These are phyloP conservation scores for Malurus leucopterus DNA, from an alignment of 2,797 vertebrate species.

Conservation along the genomic window DNA sequence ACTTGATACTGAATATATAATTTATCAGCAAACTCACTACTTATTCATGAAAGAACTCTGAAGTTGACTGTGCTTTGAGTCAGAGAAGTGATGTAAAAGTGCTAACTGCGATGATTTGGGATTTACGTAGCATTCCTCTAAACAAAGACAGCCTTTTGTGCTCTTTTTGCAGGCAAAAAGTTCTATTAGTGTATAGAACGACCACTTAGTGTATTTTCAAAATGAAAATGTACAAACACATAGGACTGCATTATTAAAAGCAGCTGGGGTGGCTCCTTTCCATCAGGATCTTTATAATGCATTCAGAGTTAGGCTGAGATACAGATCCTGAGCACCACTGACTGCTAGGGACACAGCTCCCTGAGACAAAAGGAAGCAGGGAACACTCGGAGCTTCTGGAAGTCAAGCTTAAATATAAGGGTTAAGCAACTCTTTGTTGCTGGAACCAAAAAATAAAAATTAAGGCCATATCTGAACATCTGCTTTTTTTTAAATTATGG, in stretches of 20 bases:
- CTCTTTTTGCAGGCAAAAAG: background rate
- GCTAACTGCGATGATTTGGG: background rate
- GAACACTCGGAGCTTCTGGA: background rate
- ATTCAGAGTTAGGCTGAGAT: background rate
- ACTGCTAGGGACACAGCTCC: background rate
- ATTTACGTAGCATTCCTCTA: background rate
- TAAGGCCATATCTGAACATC: background rate
- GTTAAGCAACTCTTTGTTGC: background rate
- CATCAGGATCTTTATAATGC: slow-evolving; percentile 10
- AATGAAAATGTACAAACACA: slow-evolving; percentile 20
- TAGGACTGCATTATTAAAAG: slow-evolving; percentile 18
- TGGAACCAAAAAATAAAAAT: background rate
- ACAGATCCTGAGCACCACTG: background rate
- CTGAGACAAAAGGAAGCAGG: background rate
- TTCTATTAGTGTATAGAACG: background rate
- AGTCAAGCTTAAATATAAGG: background rate
- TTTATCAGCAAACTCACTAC: slow-evolving; percentile 36
- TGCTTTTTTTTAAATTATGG: background rate
- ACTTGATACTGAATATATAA: slow-evolving; percentile 51
- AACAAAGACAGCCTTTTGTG: slow-evolving; percentile 18
- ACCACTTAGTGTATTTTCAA: slow-evolving; percentile 7
- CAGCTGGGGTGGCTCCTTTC: slow-evolving; percentile 41
- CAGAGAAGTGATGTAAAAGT: slow-evolving; percentile 28
- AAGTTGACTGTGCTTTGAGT: slow-evolving; percentile 39
- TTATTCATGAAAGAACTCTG: slow-evolving; percentile 56